These are phyloP conservation scores for Cydia strobilella DNA, from an alignment of 1,140 invertebrate species.

Conservation along the genomic window DNA sequence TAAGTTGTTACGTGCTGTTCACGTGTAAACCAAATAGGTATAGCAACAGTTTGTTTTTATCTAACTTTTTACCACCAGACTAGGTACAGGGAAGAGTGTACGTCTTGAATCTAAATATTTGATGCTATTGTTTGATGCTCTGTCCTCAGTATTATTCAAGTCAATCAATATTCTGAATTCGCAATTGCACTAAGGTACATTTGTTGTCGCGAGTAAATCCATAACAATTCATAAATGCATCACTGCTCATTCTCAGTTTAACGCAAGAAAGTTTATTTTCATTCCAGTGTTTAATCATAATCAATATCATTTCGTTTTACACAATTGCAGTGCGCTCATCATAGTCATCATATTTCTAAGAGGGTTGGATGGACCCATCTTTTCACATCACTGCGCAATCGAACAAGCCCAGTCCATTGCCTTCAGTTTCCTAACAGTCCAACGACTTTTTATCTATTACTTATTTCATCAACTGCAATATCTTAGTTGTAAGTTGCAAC, in stretches of 20 bases:
- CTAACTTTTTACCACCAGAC: too few species aligned
- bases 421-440: conserved; percentile 1
- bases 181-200: too few species aligned
- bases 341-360: not conserved
- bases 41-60: too few species aligned
- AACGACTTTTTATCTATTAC: conserved; percentile 6
- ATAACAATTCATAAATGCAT: too few species aligned
- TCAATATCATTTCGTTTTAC: not conserved
- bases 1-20: not conserved
- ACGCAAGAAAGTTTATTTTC: too few species aligned
- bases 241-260: too few species aligned
- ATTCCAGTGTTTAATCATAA: not conserved
- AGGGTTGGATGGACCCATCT: not conserved
- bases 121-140: too few species aligned
- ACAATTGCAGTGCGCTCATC: not conserved
- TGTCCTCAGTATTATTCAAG: too few species aligned
- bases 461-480: conserved; percentile 12
- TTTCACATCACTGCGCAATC: not conserved
- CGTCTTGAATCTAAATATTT: too few species aligned
- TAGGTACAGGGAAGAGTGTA: too few species aligned
- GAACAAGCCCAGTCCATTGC: conserved; percentile 8
- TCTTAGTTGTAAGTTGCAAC: conserved; percentile 4
- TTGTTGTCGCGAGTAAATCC: too few species aligned
- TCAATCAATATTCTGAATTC: too few species aligned
- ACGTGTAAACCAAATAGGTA: not conserved